Base-by-base conservation (phyloP, 2,797 vertebrate genomes). In the Crypturellus tataupa region DNA sequence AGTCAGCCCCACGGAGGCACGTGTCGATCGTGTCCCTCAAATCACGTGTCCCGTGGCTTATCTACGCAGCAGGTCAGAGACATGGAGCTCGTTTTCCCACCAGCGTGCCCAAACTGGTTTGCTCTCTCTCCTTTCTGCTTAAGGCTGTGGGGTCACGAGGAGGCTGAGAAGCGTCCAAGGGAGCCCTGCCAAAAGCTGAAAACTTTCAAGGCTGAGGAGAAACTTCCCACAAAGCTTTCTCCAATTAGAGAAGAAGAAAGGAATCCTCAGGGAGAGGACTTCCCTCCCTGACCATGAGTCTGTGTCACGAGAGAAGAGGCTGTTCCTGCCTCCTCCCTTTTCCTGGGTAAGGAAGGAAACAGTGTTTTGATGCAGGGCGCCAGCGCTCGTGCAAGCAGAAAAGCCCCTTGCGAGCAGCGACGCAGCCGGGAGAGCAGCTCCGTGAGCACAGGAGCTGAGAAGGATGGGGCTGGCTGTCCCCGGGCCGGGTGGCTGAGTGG, bases 1-100 rank as follows among this genome's bases (percentile, higher is more conserved):
- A 37, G 62, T 76, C 49, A 18, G 8, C n/a, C 3, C 63, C 0
- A 0, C 21, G 2, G 21, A 49, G 47, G 47, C 21, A 84, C 23
- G 44, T 9, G 53, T 40, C 1, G 3, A 46, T 46, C 9, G 3
- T 21, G 4, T 77, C 35, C 4, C 0, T 77, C 65, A 3, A 55
- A 56, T 35, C 55, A 24, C 63, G 21, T 23, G 47, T 49, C 18
- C 47, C 47, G 10, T 73, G 62, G 49, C 79, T 86, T 81, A 3
- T 75, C 63, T 12, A 60, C 0, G 0, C 4, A 10, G 71, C 60
- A 85, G 46, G 46, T 60, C 86, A 90, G 29, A 33, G 51, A 51
- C 55, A 20, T 0, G 0, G 58, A 40, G n/a, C 23, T 27, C 33
- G 17, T 69, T 55, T 46, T 84, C 44, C 51, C 67, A 42, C 10